Base-by-base conservation (phyloP, 2,797 vertebrate genomes). In the Enteromius afrohamiltoni region DNA sequence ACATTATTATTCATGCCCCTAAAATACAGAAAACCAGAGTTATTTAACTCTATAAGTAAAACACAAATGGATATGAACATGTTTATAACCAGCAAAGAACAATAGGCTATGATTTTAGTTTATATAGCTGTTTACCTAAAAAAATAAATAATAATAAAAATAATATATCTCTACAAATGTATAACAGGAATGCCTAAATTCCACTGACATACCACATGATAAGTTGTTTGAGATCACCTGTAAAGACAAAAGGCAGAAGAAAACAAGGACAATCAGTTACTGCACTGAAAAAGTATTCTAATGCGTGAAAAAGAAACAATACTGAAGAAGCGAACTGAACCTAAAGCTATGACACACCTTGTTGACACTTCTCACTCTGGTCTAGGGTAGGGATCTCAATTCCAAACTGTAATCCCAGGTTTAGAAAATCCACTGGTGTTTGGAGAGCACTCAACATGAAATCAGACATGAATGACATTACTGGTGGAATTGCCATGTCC, bases 191-290 rank as follows among this genome's bases (percentile, higher is more conserved):
- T 26, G 40, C 9, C 9, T 42, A 11, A 42, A 42, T 19, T 76
- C 34, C 34, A 60, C 21, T 17, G 55, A 88, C 95, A 92, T 89
- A 96, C 95, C 95, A 96, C 92, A 95, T 91, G 77, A 96, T 89
- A 76, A 96, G 95, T 85, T 96, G 94, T 85, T 95, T 95, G 74
- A 96, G 92, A 88, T 95, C 94, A 79, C 95, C 95, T 96, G 80
- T 45, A 86, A 42, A 42, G 37, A 88, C 71, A 79, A 31, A 69
- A 40, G 6, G 69, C 1, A 89, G 85, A 31, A 89, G 80, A 14
- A 42, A 17, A 6, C 37, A 49, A 64, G 80, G 10, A 42, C 45
- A 51, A 71, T 13, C 34, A 82, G 76, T 70, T 23, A 74, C 19
- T 53, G 34, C 26, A 13, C 11, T n/a, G 31, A 42, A 81, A 23